phyloP scores from a whole-genome alignment of 1,140 invertebrate genomes.

The Apis cerana region DNA sequence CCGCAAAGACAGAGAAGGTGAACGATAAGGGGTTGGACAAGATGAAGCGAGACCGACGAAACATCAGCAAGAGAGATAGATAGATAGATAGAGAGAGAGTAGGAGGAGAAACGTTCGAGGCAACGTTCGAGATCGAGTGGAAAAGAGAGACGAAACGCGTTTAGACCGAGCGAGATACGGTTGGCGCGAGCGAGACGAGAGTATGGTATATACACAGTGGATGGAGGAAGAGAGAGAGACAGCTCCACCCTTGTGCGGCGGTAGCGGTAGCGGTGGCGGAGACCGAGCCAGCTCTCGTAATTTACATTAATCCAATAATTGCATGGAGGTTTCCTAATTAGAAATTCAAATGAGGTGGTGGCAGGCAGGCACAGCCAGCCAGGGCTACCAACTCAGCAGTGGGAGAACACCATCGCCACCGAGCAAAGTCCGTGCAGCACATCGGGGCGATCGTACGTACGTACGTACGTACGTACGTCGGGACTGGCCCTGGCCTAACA shows the following conservation, averaged over 20 bases:
- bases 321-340: conserved; percentile 94
- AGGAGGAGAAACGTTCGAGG: conserved; percentile 15
- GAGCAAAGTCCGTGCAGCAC: conserved; percentile 76
- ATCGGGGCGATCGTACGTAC: conserved; percentile 66
- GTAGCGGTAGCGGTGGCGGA: conserved; percentile 77
- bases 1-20: conserved; percentile 29
- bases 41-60: conserved; percentile 11
- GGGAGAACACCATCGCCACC: conserved; percentile 72
- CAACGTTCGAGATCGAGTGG: conserved; percentile 39
- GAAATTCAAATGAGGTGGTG: conserved; percentile 94
- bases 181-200: conserved; percentile 37
- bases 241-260: conserved; percentile 78
- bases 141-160: conserved; percentile 35
- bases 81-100: conserved; percentile 2
- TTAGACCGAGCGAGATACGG: conserved; percentile 23
- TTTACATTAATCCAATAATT: conserved; percentile 97
- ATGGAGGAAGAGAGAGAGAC: conserved; percentile 60
- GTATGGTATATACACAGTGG: conserved; percentile 35
- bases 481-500: conserved; percentile 66
- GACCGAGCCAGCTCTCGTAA: conserved; percentile 89
- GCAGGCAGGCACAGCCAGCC: conserved; percentile 80
- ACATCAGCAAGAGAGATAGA: conserved; percentile 35
- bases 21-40: conserved; percentile 60
- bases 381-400: conserved; percentile 81
- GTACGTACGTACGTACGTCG: conserved; percentile 10